Percentiles rank a stretch among this genome's conserved stretches.
These are phyloP conservation scores for Gymnoscelis rufifasciata DNA, from an alignment of 2,888 invertebrate genomes.

Conservation along the genomic window DNA sequence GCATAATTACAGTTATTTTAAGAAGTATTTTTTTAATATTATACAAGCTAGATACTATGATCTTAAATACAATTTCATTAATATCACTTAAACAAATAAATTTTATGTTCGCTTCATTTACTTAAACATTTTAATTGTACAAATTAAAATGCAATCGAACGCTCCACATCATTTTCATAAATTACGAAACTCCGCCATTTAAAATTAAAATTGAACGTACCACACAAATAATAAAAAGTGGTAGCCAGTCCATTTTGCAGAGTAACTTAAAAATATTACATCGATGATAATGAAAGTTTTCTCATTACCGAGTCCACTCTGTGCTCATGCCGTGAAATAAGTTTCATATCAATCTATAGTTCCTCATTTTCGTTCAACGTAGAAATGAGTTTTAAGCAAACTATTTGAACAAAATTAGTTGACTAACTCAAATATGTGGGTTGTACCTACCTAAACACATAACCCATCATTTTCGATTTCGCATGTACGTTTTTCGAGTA, in stretches of 20 bases:
- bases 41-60: too few relatives aligned
- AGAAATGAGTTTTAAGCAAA: not conserved
- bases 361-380: not conserved
- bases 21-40: too few relatives aligned
- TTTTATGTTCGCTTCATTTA: too few relatives aligned
- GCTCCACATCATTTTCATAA: not conserved
- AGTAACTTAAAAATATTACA: constrained; percentile 17
- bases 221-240: constrained; percentile 9
- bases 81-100: too few relatives aligned
- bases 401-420: too few relatives aligned
- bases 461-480: too few relatives aligned
- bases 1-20: too few relatives aligned
- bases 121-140: too few relatives aligned
- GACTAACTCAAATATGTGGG: too few relatives aligned
- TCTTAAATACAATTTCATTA: too few relatives aligned
- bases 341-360: constrained; percentile 6
- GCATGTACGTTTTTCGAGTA: too few relatives aligned
- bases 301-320: constrained; percentile 22
- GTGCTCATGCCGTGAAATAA: constrained; percentile 46
- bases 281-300: constrained; percentile 23
- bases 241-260: constrained; percentile 28
- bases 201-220: constrained; percentile 6
- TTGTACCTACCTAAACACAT: too few relatives aligned
- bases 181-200: not conserved
- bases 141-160: not conserved